Evolutionary conservation across 1,140 invertebrate species (phyloP), one percentile per base, ranked within the genome.

Genomic region (Panagrolaimus sp.): DNA sequence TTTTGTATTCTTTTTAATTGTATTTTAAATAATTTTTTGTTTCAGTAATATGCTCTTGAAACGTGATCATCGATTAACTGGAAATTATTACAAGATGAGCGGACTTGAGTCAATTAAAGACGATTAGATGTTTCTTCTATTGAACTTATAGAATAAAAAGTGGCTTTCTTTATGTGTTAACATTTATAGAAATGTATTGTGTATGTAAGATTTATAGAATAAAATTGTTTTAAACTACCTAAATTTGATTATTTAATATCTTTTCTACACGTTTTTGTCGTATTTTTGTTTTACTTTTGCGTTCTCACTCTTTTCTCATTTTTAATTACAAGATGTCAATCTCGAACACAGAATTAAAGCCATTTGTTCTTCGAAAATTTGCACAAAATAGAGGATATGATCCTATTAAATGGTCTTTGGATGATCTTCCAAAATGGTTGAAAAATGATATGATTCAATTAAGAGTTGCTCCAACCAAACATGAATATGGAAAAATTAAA

Each of bases 191-290:
- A 38, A 38, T 38, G 32, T 38, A 38, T 38, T 38, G 32, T 38
- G 7, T 38, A 7, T 38, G 32, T 38, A 38, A 4, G 32, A 38
- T 38, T 38, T 38, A 38, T 38, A 38, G 32, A 38, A 38, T 52
- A 88, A 89, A 69, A 52, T 4, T 52, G 48, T 47, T 4, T 47
- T 14, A 4, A 4, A 47, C 1, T 47, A 4, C 1, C 4, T 47
- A 15, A 17, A 47, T 1, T 47, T 47, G 7, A 52, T 58, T 28
- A n/a, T 58, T 58, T 24, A 21, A 0, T 17, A 38, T 38, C 7
- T 2, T 38, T 38, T 21, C 52, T 10, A 21, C 28, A 48, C 21
- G 47, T 15, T 48, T 2, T 4, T 48, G 9, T 48, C 47, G 47
- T 4, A n/a, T 48, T 5, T 24, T 15, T n/a, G 2, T 48, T 48